Evolutionary conservation across 2,888 invertebrate genomes (phyloP), one percentile per base, ranked within the genome.

Genomic region (Drosophila tripunctata): DNA sequence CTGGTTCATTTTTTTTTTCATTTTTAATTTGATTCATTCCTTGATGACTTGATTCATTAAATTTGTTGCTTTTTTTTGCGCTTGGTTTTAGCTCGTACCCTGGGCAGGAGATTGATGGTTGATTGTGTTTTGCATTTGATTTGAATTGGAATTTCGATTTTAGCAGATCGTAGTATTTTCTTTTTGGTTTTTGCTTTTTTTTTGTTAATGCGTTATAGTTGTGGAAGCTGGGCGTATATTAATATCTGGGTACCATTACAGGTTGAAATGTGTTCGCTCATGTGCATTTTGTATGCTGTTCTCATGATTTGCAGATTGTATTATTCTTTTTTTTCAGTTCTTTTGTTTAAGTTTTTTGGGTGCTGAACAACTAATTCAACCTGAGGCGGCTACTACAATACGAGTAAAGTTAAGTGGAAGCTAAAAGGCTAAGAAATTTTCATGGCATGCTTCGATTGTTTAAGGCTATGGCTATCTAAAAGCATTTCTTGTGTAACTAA

Each of bases 211-310:
- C 75, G 67, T 70, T 75, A 63, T 63, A 60, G 43, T 35, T 12
- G 80, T 83, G 89, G 89, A 90, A 88, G 88, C 89, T 89, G 89
- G 89, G 89, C 89, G 89, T 90, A 89, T 89, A 89, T 89, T 89
- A 84, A 89, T 90, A 89, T 89, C 89, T 86, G 90, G 89, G 89
- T 89, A 89, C 85, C 89, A 89, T 89, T 89, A 65, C 75, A 87
- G 89, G 87, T 89, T 88, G 79, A 77, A 77, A 63, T 80, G 75
- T 77, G 86, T 85, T 82, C 84, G 69, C 43, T 69, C 67, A 67
- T 69, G 69, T 75, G 67, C 69, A 68, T 66, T 73, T 64, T 65
- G 36, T 73, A 75, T 70, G 62, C 67, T 45, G 67, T 63, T 64
- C 51, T 64, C 52, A 64, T 68, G 57, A 67, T 40, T 50, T 58